Evolutionary conservation across 2,797 vertebrate species (phyloP), one percentile per base, ranked within the genome.

Genomic region (Microctenopoma steveboyesi): DNA sequence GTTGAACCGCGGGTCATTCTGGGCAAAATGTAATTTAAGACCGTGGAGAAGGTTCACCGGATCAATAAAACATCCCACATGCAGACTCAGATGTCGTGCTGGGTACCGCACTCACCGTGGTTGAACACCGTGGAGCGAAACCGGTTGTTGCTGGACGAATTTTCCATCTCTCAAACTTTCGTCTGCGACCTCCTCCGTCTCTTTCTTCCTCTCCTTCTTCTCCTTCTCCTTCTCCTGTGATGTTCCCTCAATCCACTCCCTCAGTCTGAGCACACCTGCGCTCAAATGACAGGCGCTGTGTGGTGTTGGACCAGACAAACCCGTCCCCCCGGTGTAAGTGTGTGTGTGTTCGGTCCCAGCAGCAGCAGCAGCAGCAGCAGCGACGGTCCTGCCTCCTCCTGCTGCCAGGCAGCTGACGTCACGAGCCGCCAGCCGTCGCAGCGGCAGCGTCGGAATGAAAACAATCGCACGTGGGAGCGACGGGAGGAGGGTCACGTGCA

Each of bases 401-500:
- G 25, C 35, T 35, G 69, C 16, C 78, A 68, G 79, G 46, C 48
- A 18, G 16, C 22, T 94, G 90, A 94, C 92, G 92, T 93, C 92
- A 92, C 65, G 64, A 68, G 50, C 54, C 76, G 72, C 51, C 49
- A 52, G 67, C 51, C n/a, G 51, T 45, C 37, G 84, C 86, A 25
- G 82, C 88, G 56, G 79, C 77, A 15, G 80, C 69, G 74, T 76
- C 77, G 42, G 88, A 91, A 93, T 92, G 86, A 94, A 93, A 95
- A 94, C 93, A 95, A 92, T 92, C 87, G 82, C 94, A 94, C 93
- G 91, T 94, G 93, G 92, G 88, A 30, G 71, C 4, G 63, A 75
- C 46, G 76, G 53, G 61, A 77, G 53, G 42, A 22, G 15, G 69
- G 72, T 88, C 83, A 88, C 79, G 65, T 89, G 83, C 62, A 72